A percentile compares a stretch with the other conserved stretches of the same genome.
Conservation (phyloP, 1,140 invertebrate genomes). For the Araneus ventricosus region DNA sequence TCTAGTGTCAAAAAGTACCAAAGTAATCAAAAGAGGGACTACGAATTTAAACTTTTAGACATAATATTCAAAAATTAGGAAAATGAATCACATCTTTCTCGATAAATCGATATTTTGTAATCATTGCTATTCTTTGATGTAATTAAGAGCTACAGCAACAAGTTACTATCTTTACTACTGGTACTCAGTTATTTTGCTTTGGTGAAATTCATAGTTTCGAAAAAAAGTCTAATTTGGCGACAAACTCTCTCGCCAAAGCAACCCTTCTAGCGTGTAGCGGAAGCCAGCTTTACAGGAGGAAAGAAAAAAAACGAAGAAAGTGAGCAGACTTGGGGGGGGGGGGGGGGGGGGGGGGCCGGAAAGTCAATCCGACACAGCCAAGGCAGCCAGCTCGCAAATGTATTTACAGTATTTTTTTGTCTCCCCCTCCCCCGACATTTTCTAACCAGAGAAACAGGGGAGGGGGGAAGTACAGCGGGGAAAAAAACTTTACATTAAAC, state of each 20-base stretch:
- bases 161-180: too few species aligned
- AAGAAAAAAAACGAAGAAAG: slow-evolving; percentile 6
- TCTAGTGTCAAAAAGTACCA: too few species aligned
- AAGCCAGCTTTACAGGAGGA: slow-evolving; percentile 26
- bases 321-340: not conserved
- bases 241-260: not conserved
- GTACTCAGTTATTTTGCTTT: too few species aligned
- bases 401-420: slow-evolving; percentile 67
- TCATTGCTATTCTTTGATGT: too few species aligned
- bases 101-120: too few species aligned
- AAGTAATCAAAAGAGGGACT: too few species aligned
- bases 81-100: too few species aligned
- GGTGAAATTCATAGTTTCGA: not conserved
- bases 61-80: too few species aligned
- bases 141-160: too few species aligned
- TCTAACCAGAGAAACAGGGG: not conserved
- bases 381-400: slow-evolving; percentile 51
- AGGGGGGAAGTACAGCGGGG: not conserved
- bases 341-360: not conserved
- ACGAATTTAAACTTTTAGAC: too few species aligned
- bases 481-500: slow-evolving; percentile 70
- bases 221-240: not conserved
- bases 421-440: not conserved
- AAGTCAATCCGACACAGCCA: slow-evolving; percentile 58
- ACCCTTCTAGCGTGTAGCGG: slow-evolving; percentile 44